Evolutionary conservation across 2,888 invertebrate genomes (phyloP).

Genomic region (Parelbella ahira): DNA sequence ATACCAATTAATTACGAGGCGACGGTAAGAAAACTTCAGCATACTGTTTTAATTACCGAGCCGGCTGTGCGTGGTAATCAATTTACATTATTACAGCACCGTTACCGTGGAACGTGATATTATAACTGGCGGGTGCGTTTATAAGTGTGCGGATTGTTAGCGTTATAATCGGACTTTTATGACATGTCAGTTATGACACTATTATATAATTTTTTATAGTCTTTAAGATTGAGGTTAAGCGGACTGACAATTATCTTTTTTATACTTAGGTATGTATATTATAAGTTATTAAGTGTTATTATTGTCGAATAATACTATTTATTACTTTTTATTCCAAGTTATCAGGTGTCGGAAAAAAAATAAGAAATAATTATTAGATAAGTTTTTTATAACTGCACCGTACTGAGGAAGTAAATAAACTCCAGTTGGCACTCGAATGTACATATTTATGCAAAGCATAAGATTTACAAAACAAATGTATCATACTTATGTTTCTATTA

Average conservation of each 20-base stretch:
- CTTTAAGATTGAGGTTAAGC: too few species aligned
- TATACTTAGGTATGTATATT: too few species aligned
- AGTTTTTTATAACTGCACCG: background rate
- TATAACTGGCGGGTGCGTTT: conserved; percentile 22
- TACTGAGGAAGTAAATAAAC: conserved; percentile 9
- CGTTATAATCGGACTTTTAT: too few species aligned
- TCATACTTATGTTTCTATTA: conserved; percentile 12
- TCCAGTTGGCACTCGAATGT: too few species aligned
- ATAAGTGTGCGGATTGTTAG: conserved; percentile 4
- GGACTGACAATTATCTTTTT: too few species aligned
- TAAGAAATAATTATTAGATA: too few species aligned
- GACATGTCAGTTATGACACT: too few species aligned
- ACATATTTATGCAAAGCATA: conserved; percentile 5
- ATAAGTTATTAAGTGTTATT: too few species aligned
- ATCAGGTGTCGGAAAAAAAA: too few species aligned
- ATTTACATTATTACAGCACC: conserved; percentile 36
- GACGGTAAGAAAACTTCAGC: conserved; percentile 14
- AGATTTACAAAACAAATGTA: conserved; percentile 17
- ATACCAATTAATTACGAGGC: conserved; percentile 9
- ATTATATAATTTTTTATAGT: too few species aligned
- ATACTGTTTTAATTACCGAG: conserved; percentile 32
- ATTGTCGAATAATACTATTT: too few species aligned
- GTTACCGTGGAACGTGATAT: conserved; percentile 18
- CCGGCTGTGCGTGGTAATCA: conserved; percentile 32
- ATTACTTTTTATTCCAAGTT: too few species aligned